Percentiles rank a stretch among this genome's conserved stretches.
These are phyloP conservation scores for Idaea aversata DNA, from an alignment of 2,888 invertebrate species.

Conservation along the genomic window DNA sequence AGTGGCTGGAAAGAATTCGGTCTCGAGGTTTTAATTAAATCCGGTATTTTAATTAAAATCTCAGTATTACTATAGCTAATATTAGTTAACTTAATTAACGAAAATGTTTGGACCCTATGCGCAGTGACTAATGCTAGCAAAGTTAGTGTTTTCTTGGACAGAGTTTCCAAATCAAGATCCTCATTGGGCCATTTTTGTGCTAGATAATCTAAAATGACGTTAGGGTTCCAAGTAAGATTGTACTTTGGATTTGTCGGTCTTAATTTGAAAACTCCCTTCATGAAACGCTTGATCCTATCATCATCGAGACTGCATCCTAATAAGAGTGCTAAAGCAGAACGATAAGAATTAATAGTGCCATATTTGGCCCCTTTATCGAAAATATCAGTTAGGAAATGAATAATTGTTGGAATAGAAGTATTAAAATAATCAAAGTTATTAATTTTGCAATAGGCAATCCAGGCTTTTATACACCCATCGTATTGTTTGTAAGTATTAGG, in stretches of 20 bases:
- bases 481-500: constrained; percentile 19
- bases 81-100: neutral
- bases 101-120: constrained; percentile 4
- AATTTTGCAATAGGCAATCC: neutral
- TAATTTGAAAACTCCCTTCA: constrained; percentile 2
- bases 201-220: neutral
- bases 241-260: constrained; percentile 4
- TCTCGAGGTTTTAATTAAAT: constrained; percentile 2
- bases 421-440: constrained; percentile 1
- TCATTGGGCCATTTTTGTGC: neutral
- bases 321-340: neutral
- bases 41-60: constrained; percentile 3
- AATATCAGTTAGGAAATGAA: neutral
- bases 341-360: constrained; percentile 3
- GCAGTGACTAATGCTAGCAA: no score
- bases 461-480: constrained; percentile 2
- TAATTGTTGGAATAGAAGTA: neutral
- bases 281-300: constrained; percentile 2
- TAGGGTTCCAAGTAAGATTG: constrained; percentile 5
- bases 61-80: neutral
- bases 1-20: neutral
- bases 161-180: neutral
- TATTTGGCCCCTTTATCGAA: no score
- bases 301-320: neutral
- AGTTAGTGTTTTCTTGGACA: neutral